These are phyloP conservation scores for Labeo calbasu DNA, from an alignment of 2,797 vertebrate genomes.

Conservation along the genomic window DNA sequence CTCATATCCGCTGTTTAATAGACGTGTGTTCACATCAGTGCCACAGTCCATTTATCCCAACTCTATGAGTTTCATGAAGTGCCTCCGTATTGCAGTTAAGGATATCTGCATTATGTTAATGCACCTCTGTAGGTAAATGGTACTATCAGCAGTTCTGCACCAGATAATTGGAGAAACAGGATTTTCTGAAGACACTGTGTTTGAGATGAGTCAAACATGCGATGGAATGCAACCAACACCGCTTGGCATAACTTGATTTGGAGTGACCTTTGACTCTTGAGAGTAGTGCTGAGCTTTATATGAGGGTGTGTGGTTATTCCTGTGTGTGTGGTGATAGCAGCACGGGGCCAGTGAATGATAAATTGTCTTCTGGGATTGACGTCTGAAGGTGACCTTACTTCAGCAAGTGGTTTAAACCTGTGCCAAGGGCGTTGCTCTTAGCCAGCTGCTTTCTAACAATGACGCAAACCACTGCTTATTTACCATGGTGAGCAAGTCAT, in stretches of 20 bases:
- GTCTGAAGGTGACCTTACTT: constrained; percentile 66
- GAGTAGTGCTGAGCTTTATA: not conserved
- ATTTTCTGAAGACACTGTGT: constrained; percentile 1
- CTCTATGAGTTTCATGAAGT: constrained; percentile 37
- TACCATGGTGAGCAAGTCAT: not conserved
- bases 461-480: not conserved
- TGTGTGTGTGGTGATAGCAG: not conserved
- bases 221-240: not conserved
- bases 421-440: constrained; percentile 1
- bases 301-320: not conserved
- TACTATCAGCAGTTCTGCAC: constrained; percentile 44
- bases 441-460: not conserved
- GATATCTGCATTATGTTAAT: constrained; percentile 59
- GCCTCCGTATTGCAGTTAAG: constrained; percentile 50
- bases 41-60: constrained; percentile 59
- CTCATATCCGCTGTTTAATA: constrained; percentile 56
- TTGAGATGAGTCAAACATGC: not conserved
- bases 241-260: not conserved
- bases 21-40: constrained; percentile 63
- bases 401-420: constrained; percentile 20
- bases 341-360: constrained; percentile 39
- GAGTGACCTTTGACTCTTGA: not conserved
- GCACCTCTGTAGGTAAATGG: constrained; percentile 54
- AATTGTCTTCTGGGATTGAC: constrained; percentile 47
- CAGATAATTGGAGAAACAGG: constrained; percentile 39